Percentiles rank a stretch among this genome's conserved stretches.
Evolutionary conservation across 2,797 vertebrate genomes (phyloP).

Genomic region (Psittacula derbiana): DNA sequence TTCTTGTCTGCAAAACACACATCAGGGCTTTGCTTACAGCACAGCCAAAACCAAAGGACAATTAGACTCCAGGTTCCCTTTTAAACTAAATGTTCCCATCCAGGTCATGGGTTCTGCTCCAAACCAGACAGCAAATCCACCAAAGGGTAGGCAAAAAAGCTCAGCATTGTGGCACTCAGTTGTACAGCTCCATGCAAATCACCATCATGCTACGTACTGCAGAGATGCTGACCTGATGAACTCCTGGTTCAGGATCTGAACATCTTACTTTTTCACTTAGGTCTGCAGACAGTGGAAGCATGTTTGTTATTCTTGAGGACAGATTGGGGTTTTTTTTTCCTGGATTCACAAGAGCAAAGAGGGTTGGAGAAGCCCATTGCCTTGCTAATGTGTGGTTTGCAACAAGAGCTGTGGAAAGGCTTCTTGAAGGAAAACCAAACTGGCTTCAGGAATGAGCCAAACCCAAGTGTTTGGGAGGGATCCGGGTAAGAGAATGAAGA

Average conservation of each 20-base stretch:
- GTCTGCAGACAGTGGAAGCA: neutral
- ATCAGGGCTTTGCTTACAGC: neutral
- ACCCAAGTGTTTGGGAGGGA: conserved; percentile 54
- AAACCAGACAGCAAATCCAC: conserved; percentile 2
- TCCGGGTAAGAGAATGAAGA: neutral
- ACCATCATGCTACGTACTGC: rapidly evolving
- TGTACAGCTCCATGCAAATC: neutral
- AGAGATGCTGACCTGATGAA: neutral
- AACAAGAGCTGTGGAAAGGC: conserved; percentile 16
- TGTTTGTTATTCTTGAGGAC: neutral
- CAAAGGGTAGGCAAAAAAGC: neutral
- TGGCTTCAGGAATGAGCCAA: conserved; percentile 36
- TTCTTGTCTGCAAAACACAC: neutral
- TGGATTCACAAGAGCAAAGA: neutral
- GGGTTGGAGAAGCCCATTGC: conserved; percentile 23
- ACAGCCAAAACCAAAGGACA: conserved; percentile 34
- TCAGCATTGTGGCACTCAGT: neutral
- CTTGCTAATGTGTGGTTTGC: conserved; percentile 63
- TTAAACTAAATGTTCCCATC: neutral
- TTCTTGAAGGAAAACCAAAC: conserved; percentile 52
- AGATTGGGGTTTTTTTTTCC: neutral
- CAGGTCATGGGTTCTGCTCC: conserved; percentile 11
- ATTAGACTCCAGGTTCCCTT: conserved; percentile 23
- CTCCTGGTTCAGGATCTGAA: neutral
- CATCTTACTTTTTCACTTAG: neutral